Evolutionary conservation across 1,140 invertebrate species (phyloP).

Genomic region (Diabrotica virgifera): DNA sequence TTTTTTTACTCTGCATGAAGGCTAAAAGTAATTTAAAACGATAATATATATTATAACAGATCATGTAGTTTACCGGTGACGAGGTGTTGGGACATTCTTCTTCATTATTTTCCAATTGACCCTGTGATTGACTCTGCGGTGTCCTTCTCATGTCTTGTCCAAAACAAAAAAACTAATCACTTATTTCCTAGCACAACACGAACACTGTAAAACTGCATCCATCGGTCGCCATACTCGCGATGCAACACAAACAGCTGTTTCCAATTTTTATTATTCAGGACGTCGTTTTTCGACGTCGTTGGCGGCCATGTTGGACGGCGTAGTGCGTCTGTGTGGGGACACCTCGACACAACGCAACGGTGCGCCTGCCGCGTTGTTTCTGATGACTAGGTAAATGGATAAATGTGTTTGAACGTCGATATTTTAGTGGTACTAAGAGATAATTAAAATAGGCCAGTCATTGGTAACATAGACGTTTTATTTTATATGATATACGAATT

Average conservation of each 20-base stretch:
- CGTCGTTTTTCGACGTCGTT: conserved; percentile 6
- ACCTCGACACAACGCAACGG: too few species aligned
- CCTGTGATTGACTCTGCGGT: conserved; percentile 12
- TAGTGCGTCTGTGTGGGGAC: background rate
- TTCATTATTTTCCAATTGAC: conserved; percentile 2
- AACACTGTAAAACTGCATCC: background rate
- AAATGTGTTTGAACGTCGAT: too few species aligned
- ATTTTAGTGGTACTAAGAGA: too few species aligned
- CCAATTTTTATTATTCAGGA: background rate
- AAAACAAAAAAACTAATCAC: conserved; percentile 3
- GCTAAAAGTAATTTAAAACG: too few species aligned
- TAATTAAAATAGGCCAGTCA: too few species aligned
- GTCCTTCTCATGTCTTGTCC: conserved; percentile 9
- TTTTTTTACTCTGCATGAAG: too few species aligned
- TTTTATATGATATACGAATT: too few species aligned
- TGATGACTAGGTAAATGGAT: too few species aligned
- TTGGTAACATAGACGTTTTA: too few species aligned
- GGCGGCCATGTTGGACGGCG: conserved; percentile 13
- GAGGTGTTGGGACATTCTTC: conserved; percentile 1
- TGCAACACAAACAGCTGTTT: conserved; percentile 8
- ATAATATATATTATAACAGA: too few species aligned
- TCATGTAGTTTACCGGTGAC: background rate
- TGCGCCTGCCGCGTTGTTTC: too few species aligned
- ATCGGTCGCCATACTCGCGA: background rate
- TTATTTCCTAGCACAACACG: conserved; percentile 1